phyloP scores from a whole-genome alignment of 2,113 vertebrate genomes.

The Tichodroma muraria region DNA sequence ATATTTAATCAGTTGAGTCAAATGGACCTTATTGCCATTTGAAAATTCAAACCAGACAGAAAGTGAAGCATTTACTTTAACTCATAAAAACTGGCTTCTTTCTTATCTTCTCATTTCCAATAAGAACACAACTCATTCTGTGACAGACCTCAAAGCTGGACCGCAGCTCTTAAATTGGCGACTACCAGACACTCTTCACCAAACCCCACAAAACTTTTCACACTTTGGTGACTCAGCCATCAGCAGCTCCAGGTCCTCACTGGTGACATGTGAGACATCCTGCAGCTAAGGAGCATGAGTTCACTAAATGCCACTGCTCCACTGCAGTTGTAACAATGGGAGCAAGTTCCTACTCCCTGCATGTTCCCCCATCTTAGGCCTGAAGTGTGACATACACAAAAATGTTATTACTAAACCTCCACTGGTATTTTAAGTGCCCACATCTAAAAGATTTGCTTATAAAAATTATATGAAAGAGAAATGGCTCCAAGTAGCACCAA shows the following conservation, averaged over 20 bases:
- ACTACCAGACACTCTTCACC: not conserved
- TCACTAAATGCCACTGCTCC: not conserved
- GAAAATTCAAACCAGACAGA: not conserved
- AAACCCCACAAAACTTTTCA: not conserved
- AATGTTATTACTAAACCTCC: not conserved
- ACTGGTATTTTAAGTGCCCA: not conserved
- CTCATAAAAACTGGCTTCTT: not conserved
- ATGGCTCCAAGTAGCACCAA: not conserved
- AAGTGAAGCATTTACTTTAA: not conserved
- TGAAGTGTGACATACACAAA: not conserved
- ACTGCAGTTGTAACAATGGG: not conserved
- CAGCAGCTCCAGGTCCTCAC: not conserved
- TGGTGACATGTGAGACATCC: rapidly evolving
- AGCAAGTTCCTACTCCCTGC: not conserved
- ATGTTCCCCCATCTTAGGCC: not conserved
- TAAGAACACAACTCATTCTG: not conserved
- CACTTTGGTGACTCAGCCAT: not conserved
- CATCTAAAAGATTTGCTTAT: not conserved
- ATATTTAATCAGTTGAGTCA: not conserved
- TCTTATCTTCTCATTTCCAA: not conserved
- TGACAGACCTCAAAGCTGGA: not conserved
- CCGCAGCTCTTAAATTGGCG: not conserved
- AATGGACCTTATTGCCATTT: not conserved
- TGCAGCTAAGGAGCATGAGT: too few relatives aligned
- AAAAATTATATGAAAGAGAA: not conserved